Evolutionary conservation across 2,797 vertebrate species (phyloP), one percentile per base, ranked within the genome.

Genomic region (Sphaeramia orbicularis): DNA sequence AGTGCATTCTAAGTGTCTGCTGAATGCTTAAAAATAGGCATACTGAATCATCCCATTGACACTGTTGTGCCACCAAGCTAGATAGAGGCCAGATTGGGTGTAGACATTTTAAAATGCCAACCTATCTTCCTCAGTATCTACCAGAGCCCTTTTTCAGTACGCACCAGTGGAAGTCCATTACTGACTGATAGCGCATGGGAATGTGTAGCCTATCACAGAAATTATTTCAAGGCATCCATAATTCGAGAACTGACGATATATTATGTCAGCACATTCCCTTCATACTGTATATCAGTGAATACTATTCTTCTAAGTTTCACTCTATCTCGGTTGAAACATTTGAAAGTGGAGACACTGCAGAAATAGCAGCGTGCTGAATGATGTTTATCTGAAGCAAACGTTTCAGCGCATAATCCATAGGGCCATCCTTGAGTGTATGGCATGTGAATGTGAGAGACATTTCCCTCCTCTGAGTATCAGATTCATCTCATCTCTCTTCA

Each of bases 241-340:
- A 70, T 60, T 84, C 38, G 10, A 81, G 81, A 80, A 81, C 52
- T 71, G 84, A 83, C 60, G 15, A 76, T 67, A 52, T 72, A 82
- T 76, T 27, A 72, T 85, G 89, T 93, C 89, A 93, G 89, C 89
- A 92, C 74, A 78, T 89, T 91, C 65, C 63, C 57, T 82, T 87
- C 59, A 47, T 67, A 63, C 53, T 19, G 54, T 68, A 62, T 83
- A 86, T 83, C 80, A 71, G 77, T 53, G 71, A 80, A 62, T 69
- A 54, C 66, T 53, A 82, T 84, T 86, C 78, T 65, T 86, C 78
- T 78, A 83, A 84, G 78, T 91, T 91, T 88, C 77, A 71, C 65
- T 73, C 79, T 71, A 66, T 85, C 82, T 76, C 71, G 52, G 78
- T 76, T 67, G 64, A 90, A 92, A 86, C 65, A 78, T 86, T 82